Evolutionary conservation across 2,888 invertebrate species (phyloP).

Genomic region (Boloria euphrosyne): DNA sequence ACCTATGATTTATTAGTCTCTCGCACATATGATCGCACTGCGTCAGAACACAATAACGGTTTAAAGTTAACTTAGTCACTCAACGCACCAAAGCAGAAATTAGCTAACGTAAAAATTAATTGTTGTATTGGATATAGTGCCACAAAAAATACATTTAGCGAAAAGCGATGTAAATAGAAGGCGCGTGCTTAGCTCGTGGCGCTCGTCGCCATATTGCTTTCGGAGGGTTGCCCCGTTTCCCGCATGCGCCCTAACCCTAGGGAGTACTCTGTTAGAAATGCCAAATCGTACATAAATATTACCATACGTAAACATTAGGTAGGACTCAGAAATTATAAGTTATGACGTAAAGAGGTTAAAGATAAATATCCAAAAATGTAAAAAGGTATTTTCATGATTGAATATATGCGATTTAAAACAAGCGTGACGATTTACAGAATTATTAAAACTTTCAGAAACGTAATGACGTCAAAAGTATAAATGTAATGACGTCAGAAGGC

Average conservation of each 20-base stretch:
- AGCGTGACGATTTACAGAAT: no score
- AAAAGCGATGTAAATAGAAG: constrained; percentile 57
- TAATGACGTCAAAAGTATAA: neutral
- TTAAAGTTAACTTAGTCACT: constrained; percentile 27
- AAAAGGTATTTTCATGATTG: no score
- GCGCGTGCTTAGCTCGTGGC: constrained; percentile 75
- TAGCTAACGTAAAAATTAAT: constrained; percentile 28
- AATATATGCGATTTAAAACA: no score
- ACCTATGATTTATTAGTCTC: constrained; percentile 49
- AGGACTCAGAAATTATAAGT: neutral
- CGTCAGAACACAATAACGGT: constrained; percentile 49
- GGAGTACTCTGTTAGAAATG: constrained; percentile 58
- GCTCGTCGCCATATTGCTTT: constrained; percentile 77
- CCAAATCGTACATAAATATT: constrained; percentile 40
- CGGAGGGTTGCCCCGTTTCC: constrained; percentile 59
- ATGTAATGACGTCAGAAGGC: constrained; percentile 28
- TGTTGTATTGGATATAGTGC: constrained; percentile 9
- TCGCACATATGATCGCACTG: constrained; percentile 65
- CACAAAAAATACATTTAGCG: constrained; percentile 34
- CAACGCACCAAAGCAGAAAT: constrained; percentile 35
- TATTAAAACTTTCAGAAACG: neutral
- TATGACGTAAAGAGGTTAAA: neutral
- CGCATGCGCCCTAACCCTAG: constrained; percentile 70
- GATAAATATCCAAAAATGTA: neutral
- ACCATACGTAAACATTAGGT: constrained; percentile 26